Percentiles rank a stretch among this genome's conserved stretches.
phyloP scores from a whole-genome alignment of 2,797 vertebrate genomes.

The Crenichthys baileyi region DNA sequence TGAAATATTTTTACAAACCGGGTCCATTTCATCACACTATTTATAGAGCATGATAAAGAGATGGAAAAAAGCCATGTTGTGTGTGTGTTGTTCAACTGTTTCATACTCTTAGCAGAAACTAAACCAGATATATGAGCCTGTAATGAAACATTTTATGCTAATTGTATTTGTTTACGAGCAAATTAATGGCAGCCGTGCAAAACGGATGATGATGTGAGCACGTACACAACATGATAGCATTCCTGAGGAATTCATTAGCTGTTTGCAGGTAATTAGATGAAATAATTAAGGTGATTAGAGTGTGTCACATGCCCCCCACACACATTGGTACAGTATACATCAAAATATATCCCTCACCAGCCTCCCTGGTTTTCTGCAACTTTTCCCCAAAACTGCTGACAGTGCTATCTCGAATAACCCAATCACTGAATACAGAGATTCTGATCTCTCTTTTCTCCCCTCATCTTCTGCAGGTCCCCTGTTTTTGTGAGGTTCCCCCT shows the following conservation, averaged over 20 bases:
- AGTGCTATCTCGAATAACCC: slow-evolving; percentile 74
- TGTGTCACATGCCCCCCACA: slow-evolving; percentile 71
- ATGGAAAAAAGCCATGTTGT: slow-evolving; percentile 32
- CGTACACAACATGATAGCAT: slow-evolving; percentile 97
- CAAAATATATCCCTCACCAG: slow-evolving; percentile 81
- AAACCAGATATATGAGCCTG: slow-evolving; percentile 80
- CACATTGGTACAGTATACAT: slow-evolving; percentile 77
- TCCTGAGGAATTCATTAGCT: slow-evolving; percentile 99
- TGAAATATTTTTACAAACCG: slow-evolving; percentile 49
- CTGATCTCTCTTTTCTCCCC: slow-evolving; percentile 55
- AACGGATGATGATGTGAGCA: slow-evolving; percentile 98
- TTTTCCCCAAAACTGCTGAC: slow-evolving; percentile 90
- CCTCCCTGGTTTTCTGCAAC: slow-evolving; percentile 81
- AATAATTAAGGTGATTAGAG: slow-evolving; percentile 99
- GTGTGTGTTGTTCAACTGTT: slow-evolving; percentile 40
- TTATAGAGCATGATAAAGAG: slow-evolving; percentile 42
- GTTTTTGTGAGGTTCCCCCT: slow-evolving; percentile 59
- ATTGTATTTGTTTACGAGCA: slow-evolving; percentile 99
- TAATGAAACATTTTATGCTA: slow-evolving; percentile 99
- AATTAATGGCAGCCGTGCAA: slow-evolving; percentile 98
- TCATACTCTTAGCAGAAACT: slow-evolving; percentile 52
- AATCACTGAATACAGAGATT: slow-evolving; percentile 67
- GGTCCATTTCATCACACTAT: slow-evolving; percentile 40
- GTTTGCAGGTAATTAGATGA: slow-evolving; percentile 99
- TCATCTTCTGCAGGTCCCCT: slow-evolving; percentile 61